Conservation (phyloP, 23 tunicate species). For the Halocynthia roretzi region DNA sequence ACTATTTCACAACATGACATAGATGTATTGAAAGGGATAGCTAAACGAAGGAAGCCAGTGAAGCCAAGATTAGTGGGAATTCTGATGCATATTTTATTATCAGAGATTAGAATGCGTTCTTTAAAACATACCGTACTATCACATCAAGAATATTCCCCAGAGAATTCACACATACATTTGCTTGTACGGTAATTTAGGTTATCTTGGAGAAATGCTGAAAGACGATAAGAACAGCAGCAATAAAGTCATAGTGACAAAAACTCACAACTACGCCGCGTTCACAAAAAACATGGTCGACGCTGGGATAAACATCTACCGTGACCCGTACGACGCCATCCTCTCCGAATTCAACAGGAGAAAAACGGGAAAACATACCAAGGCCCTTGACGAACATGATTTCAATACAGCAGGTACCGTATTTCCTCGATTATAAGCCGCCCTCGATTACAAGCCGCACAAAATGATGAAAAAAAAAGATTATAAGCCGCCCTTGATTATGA, state of each 20-base stretch:
- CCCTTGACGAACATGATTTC: not conserved
- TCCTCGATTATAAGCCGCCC: no score
- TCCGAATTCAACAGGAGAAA: constrained; percentile 18
- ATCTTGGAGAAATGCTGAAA: constrained; percentile 6
- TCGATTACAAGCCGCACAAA: no score
- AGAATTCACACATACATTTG: no score
- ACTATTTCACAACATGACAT: not conserved
- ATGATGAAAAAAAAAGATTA: no score
- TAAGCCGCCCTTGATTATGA: no score
- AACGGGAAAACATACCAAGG: constrained; percentile 1
- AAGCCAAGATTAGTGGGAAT: no score
- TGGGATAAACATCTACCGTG: constrained; percentile 9
- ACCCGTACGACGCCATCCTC: constrained; percentile 16
- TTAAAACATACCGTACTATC: no score
- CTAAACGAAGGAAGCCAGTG: no score
- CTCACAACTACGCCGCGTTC: not conserved
- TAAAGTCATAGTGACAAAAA: constrained; percentile 14
- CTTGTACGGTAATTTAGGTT: constrained; percentile 2
- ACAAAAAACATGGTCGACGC: constrained; percentile 1
- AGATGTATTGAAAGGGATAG: no score
- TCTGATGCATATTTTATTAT: no score
- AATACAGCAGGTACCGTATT: constrained; percentile 10
- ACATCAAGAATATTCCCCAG: no score
- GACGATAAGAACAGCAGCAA: not conserved
- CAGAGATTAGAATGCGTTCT: no score